phyloP scores from a whole-genome alignment of 2,888 invertebrate species.

The Macropis europaea region DNA sequence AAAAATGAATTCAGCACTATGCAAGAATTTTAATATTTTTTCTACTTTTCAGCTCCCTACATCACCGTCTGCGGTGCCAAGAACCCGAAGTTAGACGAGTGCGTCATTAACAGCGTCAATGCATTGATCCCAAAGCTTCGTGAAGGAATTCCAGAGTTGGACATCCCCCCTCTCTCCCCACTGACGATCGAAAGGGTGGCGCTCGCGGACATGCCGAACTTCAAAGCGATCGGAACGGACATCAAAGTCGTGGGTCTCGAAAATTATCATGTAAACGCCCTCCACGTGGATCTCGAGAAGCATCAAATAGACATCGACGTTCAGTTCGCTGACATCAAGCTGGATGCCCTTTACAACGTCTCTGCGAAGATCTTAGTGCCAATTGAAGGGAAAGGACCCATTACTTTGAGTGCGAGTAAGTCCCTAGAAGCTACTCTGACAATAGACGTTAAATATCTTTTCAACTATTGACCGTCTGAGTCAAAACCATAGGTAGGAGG shows the following conservation, averaged over 20 bases:
- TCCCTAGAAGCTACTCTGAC: background rate
- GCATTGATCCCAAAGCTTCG: constrained; percentile 51
- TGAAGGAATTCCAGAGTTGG: constrained; percentile 72
- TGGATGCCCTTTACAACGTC: constrained; percentile 70
- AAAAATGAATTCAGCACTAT: too few species aligned
- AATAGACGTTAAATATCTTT: too few species aligned
- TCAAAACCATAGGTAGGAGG: too few species aligned
- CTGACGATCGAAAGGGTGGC: constrained; percentile 61
- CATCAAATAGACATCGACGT: constrained; percentile 47
- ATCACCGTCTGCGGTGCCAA: constrained; percentile 70
- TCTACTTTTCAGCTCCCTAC: constrained; percentile 54
- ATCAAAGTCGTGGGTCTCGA: constrained; percentile 66
- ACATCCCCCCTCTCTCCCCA: constrained; percentile 70
- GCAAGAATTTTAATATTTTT: background rate
- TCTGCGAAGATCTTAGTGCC: constrained; percentile 69
- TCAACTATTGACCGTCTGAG: too few species aligned
- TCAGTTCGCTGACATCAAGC: constrained; percentile 43
- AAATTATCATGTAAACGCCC: constrained; percentile 38
- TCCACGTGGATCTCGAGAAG: constrained; percentile 62
- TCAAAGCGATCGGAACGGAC: constrained; percentile 64
- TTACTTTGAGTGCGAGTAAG: constrained; percentile 64
- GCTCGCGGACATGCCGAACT: constrained; percentile 61
- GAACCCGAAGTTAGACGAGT: constrained; percentile 69
- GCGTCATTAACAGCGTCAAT: constrained; percentile 65
- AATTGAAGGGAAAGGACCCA: constrained; percentile 67